phyloP scores from a whole-genome alignment of 2,113 vertebrate genomes.

The Philantomba maxwellii region DNA sequence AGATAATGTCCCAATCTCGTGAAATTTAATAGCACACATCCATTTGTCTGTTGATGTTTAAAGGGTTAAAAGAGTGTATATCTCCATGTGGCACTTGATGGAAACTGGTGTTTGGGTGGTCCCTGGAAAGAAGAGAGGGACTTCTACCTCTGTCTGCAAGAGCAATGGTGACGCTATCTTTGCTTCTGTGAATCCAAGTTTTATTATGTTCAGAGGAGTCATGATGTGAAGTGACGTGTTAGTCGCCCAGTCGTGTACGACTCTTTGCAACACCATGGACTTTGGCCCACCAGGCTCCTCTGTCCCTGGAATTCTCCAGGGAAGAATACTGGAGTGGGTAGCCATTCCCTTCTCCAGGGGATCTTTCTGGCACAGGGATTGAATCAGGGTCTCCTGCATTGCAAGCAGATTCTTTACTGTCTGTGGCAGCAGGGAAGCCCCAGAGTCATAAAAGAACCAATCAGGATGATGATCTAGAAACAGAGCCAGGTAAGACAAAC shows the following conservation, averaged over 20 bases:
- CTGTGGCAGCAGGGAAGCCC: background rate
- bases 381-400: background rate
- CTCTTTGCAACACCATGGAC: background rate
- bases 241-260: accelerated
- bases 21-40: background rate
- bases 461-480: background rate
- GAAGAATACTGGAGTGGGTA: background rate
- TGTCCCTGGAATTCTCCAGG: background rate
- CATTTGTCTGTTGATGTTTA: background rate
- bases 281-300: background rate
- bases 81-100: accelerated
- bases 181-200: background rate
- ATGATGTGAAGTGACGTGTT: background rate
- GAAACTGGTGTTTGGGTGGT: too few relatives aligned
- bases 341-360: background rate
- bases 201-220: background rate
- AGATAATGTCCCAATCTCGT: background rate
- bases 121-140: background rate
- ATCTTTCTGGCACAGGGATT: background rate
- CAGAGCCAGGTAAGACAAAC: slow-evolving; percentile 46
- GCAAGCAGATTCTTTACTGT: background rate
- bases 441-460: background rate
- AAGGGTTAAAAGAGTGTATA: background rate
- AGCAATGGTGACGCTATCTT: background rate
- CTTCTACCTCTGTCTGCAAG: background rate